Base-by-base conservation (phyloP, 2,888 invertebrate species). In the Podotricha telesiphe region DNA sequence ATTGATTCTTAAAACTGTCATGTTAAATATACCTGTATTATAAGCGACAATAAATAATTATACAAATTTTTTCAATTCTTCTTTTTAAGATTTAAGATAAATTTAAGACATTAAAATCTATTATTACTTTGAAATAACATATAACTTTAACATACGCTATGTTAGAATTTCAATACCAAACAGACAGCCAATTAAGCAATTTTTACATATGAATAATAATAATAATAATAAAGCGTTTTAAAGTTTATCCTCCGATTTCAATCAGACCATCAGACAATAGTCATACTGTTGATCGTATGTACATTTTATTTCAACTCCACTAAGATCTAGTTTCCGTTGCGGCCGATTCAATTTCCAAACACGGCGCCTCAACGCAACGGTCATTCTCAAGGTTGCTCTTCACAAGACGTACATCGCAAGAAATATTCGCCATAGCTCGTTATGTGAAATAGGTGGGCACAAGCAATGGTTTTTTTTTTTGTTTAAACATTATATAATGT, bases 351-450 rank as follows among this genome's bases (percentile, higher is more conserved):
- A 65, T 50, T 67, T 64, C 61, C 61, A 67, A 71, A 65, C 64
- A 71, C 65, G 73, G 73, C 73, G 67, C 67, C 71, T 58, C 45
- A 50, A 48, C 62, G 47, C 67, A 69, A 69, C 69, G 73, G 73
- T 69, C 71, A 71, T 47, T 62, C 69, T 73, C 73, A 73, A 71
- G 71, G 73, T 69, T 67, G 59, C 45, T 48, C 61, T 61, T 65
- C 58, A 56, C 65, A 61, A 69, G 22, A 53, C 19, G 65, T 56
- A 62, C 40, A 56, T 37, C 15, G 28, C 45, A 55, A 47, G 42
- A 59, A 51, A 53, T 59, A 59, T 42, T 45, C 45, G 47, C 45
- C 20, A 11, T 59, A n/a, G 59, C 28, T n/a, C 20, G n/a, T 58
- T 20, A 19, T 40, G 20, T 58, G 13, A 28, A 50, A 51, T 51